Base-by-base conservation (phyloP, 2,888 invertebrate species). In the Heliconius aoede region DNA sequence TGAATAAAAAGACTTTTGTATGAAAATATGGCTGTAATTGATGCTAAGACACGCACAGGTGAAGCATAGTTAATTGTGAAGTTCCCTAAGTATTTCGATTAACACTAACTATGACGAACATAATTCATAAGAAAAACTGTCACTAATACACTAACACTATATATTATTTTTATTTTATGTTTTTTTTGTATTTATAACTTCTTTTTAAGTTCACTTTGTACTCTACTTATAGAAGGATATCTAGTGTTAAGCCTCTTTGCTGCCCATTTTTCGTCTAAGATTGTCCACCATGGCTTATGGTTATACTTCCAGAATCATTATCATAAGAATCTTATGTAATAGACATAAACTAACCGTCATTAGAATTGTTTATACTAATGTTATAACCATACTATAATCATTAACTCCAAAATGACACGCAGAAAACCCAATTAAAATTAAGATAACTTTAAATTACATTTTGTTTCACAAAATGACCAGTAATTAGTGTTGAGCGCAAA, bases 391-490 rank as follows among this genome's bases (percentile, higher is more conserved):
- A 24, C 55, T 3, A 40, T 60, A 74, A 69, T 55, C 40, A 40
- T 75, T 24, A 75, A 64, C 28, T 28, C 28, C 26, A 71, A 75
- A 30, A 76, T 72, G 32, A 76, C 68, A 76, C 55, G 15, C 64
- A 72, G 60, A 15, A 24, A 79, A 73, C 71, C 75, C 78, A 61
- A 75, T 74, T 78, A 75, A 78, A 74, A 73, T 77, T 74, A 76
- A 64, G 67, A 24, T 62, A 76, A 75, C 55, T 75, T 76, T 71
- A 75, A 76, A 80, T 76, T 76, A 80, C 74, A 67, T 80, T 75
- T 76, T 78, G 78, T 78, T 76, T 75, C 67, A 62, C 65, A 72
- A 67, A 74, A 73, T 73, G 73, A 72, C 61, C 76, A 76, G 76
- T 74, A 80, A 61, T 80, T 76, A 78, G 76, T 68, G 46, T 46